phyloP scores from a whole-genome alignment of 2,797 vertebrate genomes.

The Denticeps clupeoides region DNA sequence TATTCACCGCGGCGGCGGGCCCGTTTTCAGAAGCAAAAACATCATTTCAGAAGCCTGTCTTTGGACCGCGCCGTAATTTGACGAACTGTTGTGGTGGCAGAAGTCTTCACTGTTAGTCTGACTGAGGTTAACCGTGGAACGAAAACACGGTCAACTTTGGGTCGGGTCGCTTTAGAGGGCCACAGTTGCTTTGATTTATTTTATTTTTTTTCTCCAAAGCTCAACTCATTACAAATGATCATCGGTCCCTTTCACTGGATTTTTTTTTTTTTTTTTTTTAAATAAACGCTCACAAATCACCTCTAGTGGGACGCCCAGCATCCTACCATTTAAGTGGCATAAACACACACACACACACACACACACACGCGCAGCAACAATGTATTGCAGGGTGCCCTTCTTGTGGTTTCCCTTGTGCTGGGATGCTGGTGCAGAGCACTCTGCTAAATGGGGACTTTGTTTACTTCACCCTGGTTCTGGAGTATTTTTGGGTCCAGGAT shows the following conservation, averaged over 20 bases:
- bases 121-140: no score
- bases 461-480: slow-evolving; percentile 32
- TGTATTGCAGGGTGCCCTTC: slow-evolving; percentile 42
- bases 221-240: no score
- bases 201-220: slow-evolving; percentile 32
- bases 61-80: no score
- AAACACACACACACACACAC: slow-evolving; percentile 42
- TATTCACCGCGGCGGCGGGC: no score
- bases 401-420: slow-evolving; percentile 35
- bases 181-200: slow-evolving; percentile 39
- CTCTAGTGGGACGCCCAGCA: slow-evolving; percentile 27
- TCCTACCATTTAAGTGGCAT: slow-evolving; percentile 35
- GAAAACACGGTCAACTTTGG: no score
- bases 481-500: slow-evolving; percentile 12
- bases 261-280: slow-evolving; percentile 32
- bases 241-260: slow-evolving; percentile 29
- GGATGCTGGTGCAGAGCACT: slow-evolving; percentile 21
- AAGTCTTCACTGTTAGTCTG: no score
- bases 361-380: no score
- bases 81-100: no score
- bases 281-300: slow-evolving; percentile 26
- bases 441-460: slow-evolving; percentile 32
- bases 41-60: no score
- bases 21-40: no score
- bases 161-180: no score